Base-by-base conservation (phyloP, 64 coral and sea anemone genomes). In the Montipora sp. region DNA sequence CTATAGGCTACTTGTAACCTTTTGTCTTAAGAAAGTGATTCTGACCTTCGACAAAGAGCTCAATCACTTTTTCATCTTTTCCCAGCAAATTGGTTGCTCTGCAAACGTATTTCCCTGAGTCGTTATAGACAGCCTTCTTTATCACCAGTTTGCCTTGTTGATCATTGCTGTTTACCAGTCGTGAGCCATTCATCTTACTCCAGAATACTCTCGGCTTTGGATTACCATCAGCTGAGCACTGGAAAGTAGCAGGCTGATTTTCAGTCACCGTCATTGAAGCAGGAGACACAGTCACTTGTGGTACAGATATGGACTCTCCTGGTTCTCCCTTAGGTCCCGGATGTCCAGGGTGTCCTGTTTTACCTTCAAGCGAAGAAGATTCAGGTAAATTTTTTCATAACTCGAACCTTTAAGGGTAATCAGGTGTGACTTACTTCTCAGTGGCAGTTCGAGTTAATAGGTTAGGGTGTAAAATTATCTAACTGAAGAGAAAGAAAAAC, bases 261-360 rank as follows among this genome's bases (percentile, higher is more conserved):
- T 90, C 77, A 90, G 77, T 90, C 16, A 90, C 77, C 44, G 65
- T 80, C 27, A 69, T 23, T 79, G 77, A 78, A 20, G 75, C n/a
- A 70, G 88, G 88, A 20, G 88, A 90, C 27, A 90, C 59, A 50
- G 20, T 80, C 46, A 90, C 61, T 24, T 9, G 5, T 47, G 88
- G 88, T 7, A 51, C 75, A 68, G 75, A 77, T 63, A 90, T 19
- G 8, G 27, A 27, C 27, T 66, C 58, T 3, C 84, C 92, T 47
- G 50, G 85, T 2, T 80, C 67, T 19, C 92, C 92, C 75, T 77
- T 80, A 57, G 77, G 60, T 73, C 92, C 92, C 67, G 47, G 63
- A 8, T 21, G 48, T 21, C 85, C 92, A 11, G 48, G 48, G 3
- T 16, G 8, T 75, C 92, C 92, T 46, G 50, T 13, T 19, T 55